Conservation (phyloP, 2,797 vertebrate genomes). For the Antrozous pallidus region DNA sequence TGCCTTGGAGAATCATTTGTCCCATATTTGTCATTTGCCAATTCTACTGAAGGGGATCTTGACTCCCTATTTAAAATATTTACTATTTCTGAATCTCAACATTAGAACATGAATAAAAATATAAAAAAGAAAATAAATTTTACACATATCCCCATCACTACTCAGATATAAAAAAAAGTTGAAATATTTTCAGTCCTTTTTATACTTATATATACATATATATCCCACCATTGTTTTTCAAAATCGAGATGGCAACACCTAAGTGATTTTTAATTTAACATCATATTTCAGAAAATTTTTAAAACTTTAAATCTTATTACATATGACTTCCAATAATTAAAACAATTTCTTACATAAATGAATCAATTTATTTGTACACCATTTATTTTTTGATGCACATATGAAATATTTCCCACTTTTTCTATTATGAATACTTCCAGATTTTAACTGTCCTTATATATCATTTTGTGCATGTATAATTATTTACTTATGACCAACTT, state of each 20-base stretch:
- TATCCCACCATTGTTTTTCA: not conserved
- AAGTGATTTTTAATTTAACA: not conserved
- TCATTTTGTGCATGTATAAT: not conserved
- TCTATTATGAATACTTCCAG: not conserved
- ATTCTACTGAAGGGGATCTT: constrained; percentile 21
- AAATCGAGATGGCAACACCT: not conserved
- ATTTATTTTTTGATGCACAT: not conserved
- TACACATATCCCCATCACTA: not conserved
- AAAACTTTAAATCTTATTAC: not conserved
- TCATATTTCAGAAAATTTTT: not conserved
- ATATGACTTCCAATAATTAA: not conserved
- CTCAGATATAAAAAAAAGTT: not conserved
- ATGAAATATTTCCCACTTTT: not conserved
- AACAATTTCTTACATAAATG: not conserved
- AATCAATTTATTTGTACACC: not conserved
- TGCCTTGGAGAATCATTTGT: constrained; percentile 29
- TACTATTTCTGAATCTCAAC: not conserved
- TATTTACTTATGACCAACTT: not conserved
- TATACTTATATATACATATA: not conserved
- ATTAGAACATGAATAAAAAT: not conserved
- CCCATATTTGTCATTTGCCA: constrained; percentile 29
- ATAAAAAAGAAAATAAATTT: not conserved
- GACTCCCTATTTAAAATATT: not conserved
- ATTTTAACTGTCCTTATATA: not conserved
- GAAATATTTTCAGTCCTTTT: not conserved